phyloP scores from a whole-genome alignment of 1,140 invertebrate genomes.

The Thaumetopoea pityocampa region DNA sequence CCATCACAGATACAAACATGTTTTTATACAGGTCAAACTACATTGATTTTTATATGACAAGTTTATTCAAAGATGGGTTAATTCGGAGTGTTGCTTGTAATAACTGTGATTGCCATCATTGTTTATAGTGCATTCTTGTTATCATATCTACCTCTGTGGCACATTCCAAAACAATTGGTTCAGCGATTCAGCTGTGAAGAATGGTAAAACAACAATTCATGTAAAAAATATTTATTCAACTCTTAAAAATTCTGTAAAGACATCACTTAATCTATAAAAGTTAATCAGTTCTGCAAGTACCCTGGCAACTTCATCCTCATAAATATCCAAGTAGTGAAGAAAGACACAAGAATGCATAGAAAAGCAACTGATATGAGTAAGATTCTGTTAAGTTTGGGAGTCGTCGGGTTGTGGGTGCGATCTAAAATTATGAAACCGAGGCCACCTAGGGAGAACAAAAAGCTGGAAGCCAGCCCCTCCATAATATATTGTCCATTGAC shows the following conservation, averaged over 20 bases:
- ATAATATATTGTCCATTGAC: constrained; percentile 99
- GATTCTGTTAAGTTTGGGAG: constrained; percentile 94
- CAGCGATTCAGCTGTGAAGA: neutral
- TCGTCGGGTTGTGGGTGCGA: constrained; percentile 93
- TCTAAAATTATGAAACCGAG: constrained; percentile 98
- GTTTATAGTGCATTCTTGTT: no score
- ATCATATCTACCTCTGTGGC: no score
- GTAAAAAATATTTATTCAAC: constrained; percentile 58
- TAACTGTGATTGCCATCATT: no score
- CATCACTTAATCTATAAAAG: constrained; percentile 24
- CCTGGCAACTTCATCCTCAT: constrained; percentile 99
- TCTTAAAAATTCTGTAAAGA: constrained; percentile 31
- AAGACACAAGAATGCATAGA: constrained; percentile 94
- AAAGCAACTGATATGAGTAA: constrained; percentile 95
- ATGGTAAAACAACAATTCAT: constrained; percentile 11
- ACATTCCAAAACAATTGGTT: no score
- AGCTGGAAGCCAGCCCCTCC: constrained; percentile 97
- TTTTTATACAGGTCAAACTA: no score
- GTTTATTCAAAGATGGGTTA: no score
- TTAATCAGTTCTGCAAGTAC: constrained; percentile 77
- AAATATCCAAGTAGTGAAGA: constrained; percentile 97
- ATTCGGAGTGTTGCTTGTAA: no score
- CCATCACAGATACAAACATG: no score
- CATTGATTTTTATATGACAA: no score
- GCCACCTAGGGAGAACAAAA: constrained; percentile 96